These are phyloP conservation scores for Clistopyga incitator DNA, from an alignment of 2,888 invertebrate genomes.

Conservation along the genomic window DNA sequence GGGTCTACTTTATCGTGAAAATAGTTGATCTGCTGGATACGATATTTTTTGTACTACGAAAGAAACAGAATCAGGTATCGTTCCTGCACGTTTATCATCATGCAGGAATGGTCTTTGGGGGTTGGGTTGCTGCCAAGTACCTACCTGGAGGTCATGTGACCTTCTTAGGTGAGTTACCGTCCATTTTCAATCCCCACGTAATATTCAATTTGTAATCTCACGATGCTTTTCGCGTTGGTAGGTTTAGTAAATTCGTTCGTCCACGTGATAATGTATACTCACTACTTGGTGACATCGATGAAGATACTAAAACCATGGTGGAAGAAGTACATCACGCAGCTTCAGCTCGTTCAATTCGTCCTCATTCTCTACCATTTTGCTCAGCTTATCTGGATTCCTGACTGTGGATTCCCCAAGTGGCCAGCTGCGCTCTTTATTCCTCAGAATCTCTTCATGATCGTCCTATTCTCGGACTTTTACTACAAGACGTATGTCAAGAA, in stretches of 20 bases:
- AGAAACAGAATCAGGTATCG: constrained; percentile 92
- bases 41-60: constrained; percentile 93
- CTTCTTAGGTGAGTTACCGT: constrained; percentile 77
- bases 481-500: constrained; percentile 86
- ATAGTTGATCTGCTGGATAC: constrained; percentile 91
- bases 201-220: not conserved
- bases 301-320: constrained; percentile 89
- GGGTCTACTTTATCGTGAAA: constrained; percentile 90
- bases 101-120: constrained; percentile 90
- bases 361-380: constrained; percentile 86
- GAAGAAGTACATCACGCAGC: constrained; percentile 93
- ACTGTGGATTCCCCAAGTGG: constrained; percentile 88
- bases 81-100: constrained; percentile 96
- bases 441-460: constrained; percentile 88
- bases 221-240: constrained; percentile 75
- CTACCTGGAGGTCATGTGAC: constrained; percentile 85
- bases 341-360: constrained; percentile 92
- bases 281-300: constrained; percentile 90
- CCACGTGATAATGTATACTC: constrained; percentile 92
- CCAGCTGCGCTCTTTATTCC: constrained; percentile 86
- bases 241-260: constrained; percentile 91
- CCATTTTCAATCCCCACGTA: constrained; percentile 17
- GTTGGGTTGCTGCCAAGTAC: constrained; percentile 88
- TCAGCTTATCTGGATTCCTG: constrained; percentile 84
- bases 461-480: constrained; percentile 89